phyloP scores from a whole-genome alignment of 2,797 vertebrate species.

The Eleutherodactylus coqui region DNA sequence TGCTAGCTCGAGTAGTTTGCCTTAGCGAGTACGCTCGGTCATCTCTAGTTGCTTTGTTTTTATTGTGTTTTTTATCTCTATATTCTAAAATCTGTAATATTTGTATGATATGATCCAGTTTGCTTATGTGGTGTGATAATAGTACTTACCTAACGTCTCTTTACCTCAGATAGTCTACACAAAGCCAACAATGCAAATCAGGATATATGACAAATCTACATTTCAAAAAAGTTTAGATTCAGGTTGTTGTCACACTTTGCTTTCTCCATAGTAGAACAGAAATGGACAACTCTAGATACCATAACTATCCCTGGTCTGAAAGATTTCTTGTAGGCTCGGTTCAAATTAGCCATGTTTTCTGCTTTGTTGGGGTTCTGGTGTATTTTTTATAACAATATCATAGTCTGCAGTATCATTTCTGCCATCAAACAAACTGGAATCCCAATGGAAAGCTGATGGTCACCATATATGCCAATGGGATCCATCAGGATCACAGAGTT shows the following conservation, averaged over 20 bases:
- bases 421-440: not conserved
- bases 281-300: not conserved
- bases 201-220: not conserved
- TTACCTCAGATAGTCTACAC: too few species aligned
- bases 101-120: not conserved
- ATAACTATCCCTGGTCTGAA: not conserved
- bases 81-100: not conserved
- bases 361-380: not conserved
- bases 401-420: not conserved
- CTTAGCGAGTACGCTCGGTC: too few species aligned
- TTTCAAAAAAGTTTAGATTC: not conserved
- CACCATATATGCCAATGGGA: not conserved
- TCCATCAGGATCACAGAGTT: not conserved
- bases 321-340: not conserved
- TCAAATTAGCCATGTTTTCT: not conserved
- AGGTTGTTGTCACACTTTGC: not conserved
- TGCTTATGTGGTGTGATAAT: not conserved
- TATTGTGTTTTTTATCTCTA: not conserved
- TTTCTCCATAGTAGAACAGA: not conserved
- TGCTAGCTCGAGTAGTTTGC: too few species aligned
- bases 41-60: too few species aligned
- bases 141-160: too few species aligned
- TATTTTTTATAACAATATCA: not conserved
- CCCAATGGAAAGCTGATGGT: not conserved
- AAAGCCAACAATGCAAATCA: not conserved